Evolutionary conservation across 2,888 invertebrate genomes (phyloP), one percentile per base, ranked within the genome.

Genomic region (Ptychoptera contaminata): DNA sequence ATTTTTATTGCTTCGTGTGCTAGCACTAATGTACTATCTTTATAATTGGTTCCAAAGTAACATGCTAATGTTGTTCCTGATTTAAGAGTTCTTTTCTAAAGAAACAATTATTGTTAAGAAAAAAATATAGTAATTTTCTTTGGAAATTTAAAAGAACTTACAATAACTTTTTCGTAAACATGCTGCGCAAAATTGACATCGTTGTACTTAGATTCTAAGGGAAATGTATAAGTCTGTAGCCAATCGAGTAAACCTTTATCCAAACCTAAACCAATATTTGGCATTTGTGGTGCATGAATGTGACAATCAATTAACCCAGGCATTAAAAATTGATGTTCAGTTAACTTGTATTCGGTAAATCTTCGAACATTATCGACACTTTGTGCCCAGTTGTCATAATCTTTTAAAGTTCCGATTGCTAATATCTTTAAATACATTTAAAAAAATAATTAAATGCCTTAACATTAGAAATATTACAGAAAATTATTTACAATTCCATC

Each of bases 251-350:
- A 67, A 0, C 80, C 76, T 52, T 76, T 73, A 57, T 90, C 87
- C 51, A 87, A 71, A 0, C 88, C 91, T 10, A 87, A 64, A 0
- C 91, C 92, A 46, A 79, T 68, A 63, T 92, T 91, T 1, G 87
- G 84, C 54, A 83, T 82, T 64, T 93, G 92, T 0, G 87, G 80
- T 0, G 88, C 90, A 67, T 93, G 92, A 9, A 86, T 82, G 59
- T 93, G 93, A 16, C 85, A 82, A 62, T 93, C 92, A 2, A 92
- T 71, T 47, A 93, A 75, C 1, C 92, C 93, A 0, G 92, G 92
- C 60, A 90, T 79, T 11, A 92, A 59, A 56, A 92, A 80, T 62
- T 85, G 79, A 41, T 65, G 62, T 5, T 60, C 53, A 8, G 54
- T 56, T 8, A 72, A 50, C 1, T 45, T 46, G 37, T 58, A 52